Evolutionary conservation across 2,888 invertebrate species (phyloP), one percentile per base, ranked within the genome.

Genomic region (Pachliopta kotzebuea): DNA sequence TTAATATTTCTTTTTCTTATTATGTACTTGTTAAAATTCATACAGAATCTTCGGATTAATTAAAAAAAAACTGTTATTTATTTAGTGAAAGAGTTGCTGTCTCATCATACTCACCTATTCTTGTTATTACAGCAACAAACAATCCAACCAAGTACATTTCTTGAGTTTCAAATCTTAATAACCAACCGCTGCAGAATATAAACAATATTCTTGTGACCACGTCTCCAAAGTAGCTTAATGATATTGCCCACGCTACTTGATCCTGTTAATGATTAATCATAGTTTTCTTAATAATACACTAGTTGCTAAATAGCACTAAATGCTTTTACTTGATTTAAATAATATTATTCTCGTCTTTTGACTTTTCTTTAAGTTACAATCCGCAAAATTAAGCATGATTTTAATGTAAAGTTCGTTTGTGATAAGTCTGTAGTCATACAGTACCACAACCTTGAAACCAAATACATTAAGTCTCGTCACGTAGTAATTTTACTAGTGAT

Each of bases 221-320:
- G 83, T 96, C 96, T 0, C 95, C 93, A 0, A 93, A 90, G 2
- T 94, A 93, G 17, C 92, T 91, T 8, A 94, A 83, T 0, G 94
- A 93, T 65, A 95, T 86, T n/a, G 94, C 92, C 58, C 90, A 80
- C 0, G 95, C 94, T 0, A 94, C 92, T 58, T 94, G 89, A 8
- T 81, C 76, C 94, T 93, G 77, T 63, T 84, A 83, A 50, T 42
- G 67, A 68, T 57, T 53, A 54, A 60, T 20, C 4, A n/a, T 26
- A n/a, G 55, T 37, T 56, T 18, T 49, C 11, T 50, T 18, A n/a
- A 45, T 6, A 45, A 45, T 23, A 56, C 56, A 56, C 59, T 37
- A 26, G 31, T 60, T 24, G 6, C 31, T 29, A n/a, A n/a, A n/a
- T n/a, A n/a, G n/a, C n/a, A n/a, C n/a, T n/a, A n/a, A n/a, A n/a